Conservation (phyloP, 2,888 invertebrate genomes). For the Kryphioiulus occultus region DNA sequence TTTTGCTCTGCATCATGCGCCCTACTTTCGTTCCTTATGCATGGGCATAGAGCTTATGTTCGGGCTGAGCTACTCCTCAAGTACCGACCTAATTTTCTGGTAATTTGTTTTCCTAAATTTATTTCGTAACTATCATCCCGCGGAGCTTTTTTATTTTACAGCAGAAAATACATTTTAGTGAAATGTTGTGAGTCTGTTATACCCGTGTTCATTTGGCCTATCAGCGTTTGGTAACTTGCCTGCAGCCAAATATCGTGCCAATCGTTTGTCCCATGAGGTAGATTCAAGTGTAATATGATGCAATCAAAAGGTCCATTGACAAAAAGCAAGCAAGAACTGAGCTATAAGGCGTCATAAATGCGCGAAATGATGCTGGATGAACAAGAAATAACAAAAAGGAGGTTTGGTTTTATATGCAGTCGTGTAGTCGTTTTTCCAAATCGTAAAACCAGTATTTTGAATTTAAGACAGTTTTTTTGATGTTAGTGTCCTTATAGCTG, state of each 20-base stretch:
- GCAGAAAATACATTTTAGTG: not conserved
- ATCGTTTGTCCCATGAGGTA: constrained; percentile 18
- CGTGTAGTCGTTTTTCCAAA: not conserved
- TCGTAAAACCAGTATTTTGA: constrained; percentile 2
- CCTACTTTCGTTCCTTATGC: not conserved
- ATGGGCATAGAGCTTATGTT: not conserved
- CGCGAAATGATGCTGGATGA: constrained; percentile 14
- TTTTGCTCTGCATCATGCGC: not conserved
- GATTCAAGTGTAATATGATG: constrained; percentile 18
- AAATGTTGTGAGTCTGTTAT: constrained; percentile 6
- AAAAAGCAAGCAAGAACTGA: constrained; percentile 2
- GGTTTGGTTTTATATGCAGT: constrained; percentile 1
- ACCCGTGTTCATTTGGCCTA: not conserved
- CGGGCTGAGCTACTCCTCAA: not conserved
- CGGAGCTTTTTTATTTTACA: not conserved
- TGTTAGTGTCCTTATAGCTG: not conserved
- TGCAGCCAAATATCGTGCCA: not conserved
- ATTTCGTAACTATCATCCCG: not conserved
- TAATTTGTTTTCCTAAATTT: not conserved
- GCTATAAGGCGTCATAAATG: constrained; percentile 30
- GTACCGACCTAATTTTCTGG: not conserved
- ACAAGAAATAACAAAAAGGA: constrained; percentile 13
- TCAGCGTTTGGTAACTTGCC: not conserved
- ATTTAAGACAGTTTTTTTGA: not conserved
- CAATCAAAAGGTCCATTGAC: constrained; percentile 31